Base-by-base conservation (phyloP, 2,113 vertebrate species). In the Peromyscus polionotus region DNA sequence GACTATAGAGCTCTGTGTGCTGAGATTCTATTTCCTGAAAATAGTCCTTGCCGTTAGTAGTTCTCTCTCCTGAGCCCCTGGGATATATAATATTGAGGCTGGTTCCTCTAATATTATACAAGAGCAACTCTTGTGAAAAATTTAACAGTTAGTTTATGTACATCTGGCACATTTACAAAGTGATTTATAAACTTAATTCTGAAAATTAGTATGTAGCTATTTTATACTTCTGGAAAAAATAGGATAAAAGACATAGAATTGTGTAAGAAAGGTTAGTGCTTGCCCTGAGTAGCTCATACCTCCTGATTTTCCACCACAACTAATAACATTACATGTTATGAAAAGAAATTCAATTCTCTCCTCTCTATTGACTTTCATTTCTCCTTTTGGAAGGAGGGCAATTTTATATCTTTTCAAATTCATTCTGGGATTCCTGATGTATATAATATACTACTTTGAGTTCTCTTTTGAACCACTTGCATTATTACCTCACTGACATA, bases 261-360 rank as follows among this genome's bases (percentile, higher is more conserved):
- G 19, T 10, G 8, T 57, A 94, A 95, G 79, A 92, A 86, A 45
- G 3, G 26, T 70, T 48, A 70, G 28, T 31, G 19, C 16, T 5
- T 57, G 1, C 68, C 48, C n/a, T 81, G 10, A 70, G 1, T 73
- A 84, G 28, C 24, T 80, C 45, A 57, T 3, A 31, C 3, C 48
- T 91, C 26, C 20, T 54, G 48, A 20, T 8, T 28, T 80, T 61
- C 39, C 39, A 33, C 2, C 36, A 1, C 22, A 77, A 11, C 5
- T 68, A 16, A 57, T 7, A 73, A 14, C 7, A 72, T 10, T 67
- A 31, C 1, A 36, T 67, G 11, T 48, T 94, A 72, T 76, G 61
- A 93, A 79, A 72, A 91, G 54, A 26, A 88, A 95, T 90, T 90
- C 7, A 85, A 89, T 84, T 88, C 5, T 96, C 24, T 73, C 22